Percentiles rank a stretch among this genome's conserved stretches.
Evolutionary conservation across 2,113 vertebrate species (phyloP).

Genomic region (Chionis minor): DNA sequence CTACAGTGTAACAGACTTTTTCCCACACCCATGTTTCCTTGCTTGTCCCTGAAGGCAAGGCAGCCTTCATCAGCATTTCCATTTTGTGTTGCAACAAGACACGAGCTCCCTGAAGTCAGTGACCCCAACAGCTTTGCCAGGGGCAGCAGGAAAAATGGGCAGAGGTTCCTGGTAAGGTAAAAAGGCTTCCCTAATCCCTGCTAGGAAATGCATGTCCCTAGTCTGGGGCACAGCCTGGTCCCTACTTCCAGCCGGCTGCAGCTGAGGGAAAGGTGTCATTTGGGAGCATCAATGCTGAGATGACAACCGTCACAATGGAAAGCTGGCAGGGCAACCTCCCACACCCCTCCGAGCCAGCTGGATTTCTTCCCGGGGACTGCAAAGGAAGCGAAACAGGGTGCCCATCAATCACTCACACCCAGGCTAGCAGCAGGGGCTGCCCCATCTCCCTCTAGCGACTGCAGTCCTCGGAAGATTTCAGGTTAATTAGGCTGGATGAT

Average conservation of each 20-base stretch:
- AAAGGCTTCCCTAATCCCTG: not conserved
- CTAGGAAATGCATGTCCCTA: not conserved
- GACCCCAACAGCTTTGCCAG: conserved; percentile 11
- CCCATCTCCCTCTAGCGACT: conserved; percentile 1
- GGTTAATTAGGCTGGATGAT: not conserved
- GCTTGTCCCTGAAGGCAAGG: conserved; percentile 47
- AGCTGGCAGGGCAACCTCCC: not conserved
- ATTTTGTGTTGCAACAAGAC: conserved; percentile 49
- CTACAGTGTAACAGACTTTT: conserved; percentile 24
- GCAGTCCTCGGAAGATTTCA: not conserved
- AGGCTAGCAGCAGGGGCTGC: not conserved
- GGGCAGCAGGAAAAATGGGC: not conserved
- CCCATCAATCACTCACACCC: not conserved
- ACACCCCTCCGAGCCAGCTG: not conserved
- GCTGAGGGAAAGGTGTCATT: not conserved
- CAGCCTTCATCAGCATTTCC: conserved; percentile 49
- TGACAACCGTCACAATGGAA: not conserved
- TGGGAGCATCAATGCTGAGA: not conserved
- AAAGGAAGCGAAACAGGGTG: not conserved
- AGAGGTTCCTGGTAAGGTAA: not conserved
- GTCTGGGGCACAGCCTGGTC: not conserved
- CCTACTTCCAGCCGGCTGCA: not conserved
- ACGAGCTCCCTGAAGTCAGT: not conserved
- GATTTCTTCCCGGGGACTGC: not conserved
- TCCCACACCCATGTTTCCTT: conserved; percentile 42